Conservation (phyloP, 1,140 invertebrate species). For the Drosophila ficusphila region DNA sequence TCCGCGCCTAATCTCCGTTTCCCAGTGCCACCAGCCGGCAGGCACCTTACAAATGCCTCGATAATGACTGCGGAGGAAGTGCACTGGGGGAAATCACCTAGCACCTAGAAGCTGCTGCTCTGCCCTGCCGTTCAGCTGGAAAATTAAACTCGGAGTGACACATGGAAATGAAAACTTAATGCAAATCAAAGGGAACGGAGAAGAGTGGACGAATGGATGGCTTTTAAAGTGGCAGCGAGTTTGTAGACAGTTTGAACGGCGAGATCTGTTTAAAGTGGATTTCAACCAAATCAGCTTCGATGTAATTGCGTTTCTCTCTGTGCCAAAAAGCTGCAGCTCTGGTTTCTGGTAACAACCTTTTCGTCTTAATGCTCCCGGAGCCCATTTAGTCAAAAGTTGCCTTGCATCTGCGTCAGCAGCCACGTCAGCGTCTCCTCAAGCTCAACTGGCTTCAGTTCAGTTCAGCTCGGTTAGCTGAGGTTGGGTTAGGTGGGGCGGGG, state of each 20-base stretch:
- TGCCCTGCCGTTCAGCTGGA: not conserved
- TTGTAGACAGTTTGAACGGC: too few relatives aligned
- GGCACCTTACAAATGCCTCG: slow-evolving; percentile 68
- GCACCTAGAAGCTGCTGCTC: not conserved
- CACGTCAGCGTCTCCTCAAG: slow-evolving; percentile 46
- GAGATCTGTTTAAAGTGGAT: not conserved
- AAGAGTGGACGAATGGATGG: not conserved
- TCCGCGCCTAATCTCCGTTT: slow-evolving; percentile 72
- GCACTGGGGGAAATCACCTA: slow-evolving; percentile 3
- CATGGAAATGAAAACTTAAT: not conserved
- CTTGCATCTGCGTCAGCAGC: slow-evolving; percentile 61
- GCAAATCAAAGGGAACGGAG: not conserved
- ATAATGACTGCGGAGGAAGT: slow-evolving; percentile 59
- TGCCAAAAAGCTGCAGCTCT: slow-evolving; percentile 1
- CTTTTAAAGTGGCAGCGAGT: too few relatives aligned
- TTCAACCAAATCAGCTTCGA: too few relatives aligned
- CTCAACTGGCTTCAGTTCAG: slow-evolving; percentile 1
- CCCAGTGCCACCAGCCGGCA: slow-evolving; percentile 33
- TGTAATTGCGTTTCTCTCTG: slow-evolving; percentile 4
- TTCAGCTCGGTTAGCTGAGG: too few relatives aligned
- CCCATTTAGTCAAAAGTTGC: slow-evolving; percentile 72
- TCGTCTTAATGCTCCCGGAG: slow-evolving; percentile 76
- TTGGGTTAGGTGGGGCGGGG: too few relatives aligned
- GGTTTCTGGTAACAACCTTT: slow-evolving; percentile 70
- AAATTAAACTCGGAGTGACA: not conserved